phyloP scores from a whole-genome alignment of 2,113 vertebrate species.

The Saccopteryx leptura region DNA sequence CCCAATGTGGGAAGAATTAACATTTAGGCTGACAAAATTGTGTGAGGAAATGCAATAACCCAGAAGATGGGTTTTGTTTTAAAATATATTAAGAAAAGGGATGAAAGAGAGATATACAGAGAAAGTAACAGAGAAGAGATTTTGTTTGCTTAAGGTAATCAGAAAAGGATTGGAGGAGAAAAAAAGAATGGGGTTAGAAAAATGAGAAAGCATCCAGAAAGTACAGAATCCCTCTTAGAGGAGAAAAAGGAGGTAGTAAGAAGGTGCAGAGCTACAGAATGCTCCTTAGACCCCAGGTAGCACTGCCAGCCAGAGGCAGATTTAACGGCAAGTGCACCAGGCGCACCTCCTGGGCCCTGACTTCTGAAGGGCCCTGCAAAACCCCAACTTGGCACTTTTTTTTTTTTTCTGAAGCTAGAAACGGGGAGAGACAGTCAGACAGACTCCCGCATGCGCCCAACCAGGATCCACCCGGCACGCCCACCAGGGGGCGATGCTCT shows the following conservation, averaged over 20 bases:
- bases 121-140: neutral
- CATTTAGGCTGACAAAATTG: neutral
- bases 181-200: neutral
- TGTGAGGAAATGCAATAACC: neutral
- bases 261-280: neutral
- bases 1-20: conserved; percentile 21
- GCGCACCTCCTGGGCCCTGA: too few species aligned
- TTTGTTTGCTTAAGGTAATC: neutral
- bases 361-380: too few species aligned
- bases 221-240: neutral
- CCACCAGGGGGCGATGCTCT: too few species aligned
- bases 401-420: too few species aligned
- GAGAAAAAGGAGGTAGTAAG: neutral
- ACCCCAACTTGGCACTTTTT: too few species aligned
- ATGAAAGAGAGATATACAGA: neutral
- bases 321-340: too few species aligned
- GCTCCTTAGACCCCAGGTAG: neutral
- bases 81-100: conserved; percentile 29
- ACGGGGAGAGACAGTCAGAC: too few species aligned
- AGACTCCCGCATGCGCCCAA: too few species aligned
- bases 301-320: neutral
- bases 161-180: neutral
- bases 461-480: too few species aligned
- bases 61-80: conserved; percentile 39
- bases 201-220: neutral